These are phyloP conservation scores for Diadophis punctatus DNA, from an alignment of 2,113 vertebrate species.

Conservation along the genomic window DNA sequence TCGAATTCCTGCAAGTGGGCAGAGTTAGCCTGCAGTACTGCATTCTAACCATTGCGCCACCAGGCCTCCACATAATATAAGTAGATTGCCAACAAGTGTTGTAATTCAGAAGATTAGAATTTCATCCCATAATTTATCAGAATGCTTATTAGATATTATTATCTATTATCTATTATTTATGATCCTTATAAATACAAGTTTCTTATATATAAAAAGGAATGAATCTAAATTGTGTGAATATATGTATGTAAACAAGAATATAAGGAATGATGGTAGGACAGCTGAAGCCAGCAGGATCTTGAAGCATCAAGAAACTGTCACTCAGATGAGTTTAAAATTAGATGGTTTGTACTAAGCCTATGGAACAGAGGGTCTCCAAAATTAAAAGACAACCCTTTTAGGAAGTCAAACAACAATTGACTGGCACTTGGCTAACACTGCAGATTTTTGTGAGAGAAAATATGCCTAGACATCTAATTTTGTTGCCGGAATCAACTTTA, in stretches of 20 bases:
- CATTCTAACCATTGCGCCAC: not conserved
- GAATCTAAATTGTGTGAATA: not conserved
- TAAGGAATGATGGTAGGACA: not conserved
- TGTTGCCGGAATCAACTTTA: not conserved
- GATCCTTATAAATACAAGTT: not conserved
- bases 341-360: not conserved
- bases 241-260: not conserved
- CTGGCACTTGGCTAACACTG: not conserved
- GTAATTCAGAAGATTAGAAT: not conserved
- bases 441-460: not conserved
- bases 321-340: not conserved
- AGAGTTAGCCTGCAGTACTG: not conserved
- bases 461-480: not conserved
- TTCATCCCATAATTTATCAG: not conserved
- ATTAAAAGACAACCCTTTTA: not conserved
- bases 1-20: not conserved
- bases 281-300: not conserved
- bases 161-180: not conserved
- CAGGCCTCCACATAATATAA: not conserved
- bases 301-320: not conserved
- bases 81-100: not conserved
- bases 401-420: not conserved
- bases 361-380: not conserved
- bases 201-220: not conserved
- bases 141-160: not conserved